Evolutionary conservation across 2,113 vertebrate genomes (phyloP), one percentile per base, ranked within the genome.

Genomic region (Tetrax tetrax): DNA sequence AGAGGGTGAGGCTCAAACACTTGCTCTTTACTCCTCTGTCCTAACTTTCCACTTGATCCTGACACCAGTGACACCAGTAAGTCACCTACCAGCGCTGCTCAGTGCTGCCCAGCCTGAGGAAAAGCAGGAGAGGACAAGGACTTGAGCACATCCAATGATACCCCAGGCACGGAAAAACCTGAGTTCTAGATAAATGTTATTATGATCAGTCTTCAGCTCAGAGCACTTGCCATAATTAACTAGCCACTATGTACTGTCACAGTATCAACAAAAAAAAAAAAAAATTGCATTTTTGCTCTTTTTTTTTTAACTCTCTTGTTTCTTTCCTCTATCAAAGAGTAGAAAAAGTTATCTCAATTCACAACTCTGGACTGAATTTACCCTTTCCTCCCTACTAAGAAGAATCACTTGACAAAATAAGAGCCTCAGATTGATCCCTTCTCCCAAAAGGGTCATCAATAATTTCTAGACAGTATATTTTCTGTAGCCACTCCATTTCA

Each of bases 121-220:
- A 97, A 95, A 97, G 91, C 95, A 96, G 95, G 96, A 96, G 95
- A 97, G 95, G 96, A 97, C 95, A 97, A 93, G 95, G 95, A 96
- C 95, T 96, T 97, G 95, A 94, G 94, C 95, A 97, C 33, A 91
- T 96, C 95, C 94, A 96, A 94, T 96, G 96, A 97, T 96, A 96
- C 94, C 94, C 95, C 96, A 96, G 95, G 90, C 93, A 96, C 94
- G 95, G 95, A 96, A 96, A 97, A 96, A 96, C 95, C 93, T 96
- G 95, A 97, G 95, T 96, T 96, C 95, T 94, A 96, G 95, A 96
- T 96, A 96, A 96, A 96, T 0, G 96, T 96, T 97, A 93, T 95
- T 51, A 96, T 87, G 93, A 97, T 95, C 95, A 97, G 96, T 96
- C 96, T 96, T 91, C 95, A 96, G 75, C 95, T 94, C 8, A 83